A percentile compares a stretch with the other conserved stretches of the same genome.
phyloP scores from a whole-genome alignment of 2,797 vertebrate species.

The Diceros bicornis region DNA sequence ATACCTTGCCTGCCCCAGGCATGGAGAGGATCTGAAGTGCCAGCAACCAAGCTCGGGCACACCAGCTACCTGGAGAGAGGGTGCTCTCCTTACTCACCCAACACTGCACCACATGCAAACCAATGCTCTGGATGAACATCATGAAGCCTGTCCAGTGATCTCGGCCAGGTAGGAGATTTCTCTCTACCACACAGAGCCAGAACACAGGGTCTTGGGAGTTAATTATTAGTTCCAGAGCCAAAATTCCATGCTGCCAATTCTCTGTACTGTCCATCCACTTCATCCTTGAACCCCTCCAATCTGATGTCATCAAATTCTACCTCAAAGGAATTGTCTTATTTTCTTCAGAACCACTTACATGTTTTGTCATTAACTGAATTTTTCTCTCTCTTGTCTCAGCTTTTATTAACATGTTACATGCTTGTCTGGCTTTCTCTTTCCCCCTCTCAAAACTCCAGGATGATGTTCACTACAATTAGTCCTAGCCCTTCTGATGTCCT shows the following conservation, averaged over 20 bases:
- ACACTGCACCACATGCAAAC: not conserved
- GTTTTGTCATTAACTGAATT: not conserved
- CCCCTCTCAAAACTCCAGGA: not conserved
- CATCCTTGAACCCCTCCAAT: not conserved
- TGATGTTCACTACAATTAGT: not conserved
- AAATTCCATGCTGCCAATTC: not conserved
- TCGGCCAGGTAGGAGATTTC: not conserved
- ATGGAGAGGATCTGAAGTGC: not conserved
- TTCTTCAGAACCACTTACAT: not conserved
- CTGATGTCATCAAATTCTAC: not conserved
- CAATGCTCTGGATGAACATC: not conserved
- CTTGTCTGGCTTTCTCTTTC: not conserved
- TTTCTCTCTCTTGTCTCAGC: not conserved
- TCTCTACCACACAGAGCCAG: not conserved
- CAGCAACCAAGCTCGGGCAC: not conserved
- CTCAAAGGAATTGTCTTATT: not conserved
- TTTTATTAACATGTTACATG: not conserved
- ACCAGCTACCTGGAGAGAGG: not conserved
- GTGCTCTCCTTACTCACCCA: no score
- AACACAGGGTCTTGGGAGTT: not conserved
- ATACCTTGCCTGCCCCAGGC: not conserved
- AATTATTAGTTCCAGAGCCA: not conserved
- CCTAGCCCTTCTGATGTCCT: not conserved
- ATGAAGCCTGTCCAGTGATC: not conserved
- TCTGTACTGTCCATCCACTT: not conserved